These are phyloP conservation scores for Brachypodius melanocephalos DNA, from an alignment of 2,113 vertebrate species.

Conservation along the genomic window DNA sequence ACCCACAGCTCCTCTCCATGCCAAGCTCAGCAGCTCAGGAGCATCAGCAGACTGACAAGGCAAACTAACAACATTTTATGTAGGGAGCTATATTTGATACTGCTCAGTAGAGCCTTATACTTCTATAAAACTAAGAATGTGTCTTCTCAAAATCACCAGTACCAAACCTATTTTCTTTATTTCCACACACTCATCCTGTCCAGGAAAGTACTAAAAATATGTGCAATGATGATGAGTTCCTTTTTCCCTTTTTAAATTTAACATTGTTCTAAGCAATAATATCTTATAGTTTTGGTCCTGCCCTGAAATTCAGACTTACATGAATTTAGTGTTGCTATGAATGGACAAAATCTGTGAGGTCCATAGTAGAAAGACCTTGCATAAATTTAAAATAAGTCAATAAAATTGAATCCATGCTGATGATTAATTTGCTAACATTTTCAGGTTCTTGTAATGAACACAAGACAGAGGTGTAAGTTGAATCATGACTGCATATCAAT, in stretches of 20 bases:
- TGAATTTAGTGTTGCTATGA: not conserved
- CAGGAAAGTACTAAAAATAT: not conserved
- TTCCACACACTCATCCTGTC: not conserved
- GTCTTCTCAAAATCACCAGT: not conserved
- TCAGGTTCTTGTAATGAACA: not conserved
- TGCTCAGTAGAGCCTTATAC: not conserved
- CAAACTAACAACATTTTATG: slow-evolving; percentile 8
- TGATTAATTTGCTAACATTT: not conserved
- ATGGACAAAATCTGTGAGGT: not conserved
- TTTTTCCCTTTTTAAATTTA: not conserved
- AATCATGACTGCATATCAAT: not conserved
- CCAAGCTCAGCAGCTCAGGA: not conserved
- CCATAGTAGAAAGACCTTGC: not conserved
- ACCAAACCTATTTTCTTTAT: not conserved
- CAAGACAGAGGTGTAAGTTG: not conserved
- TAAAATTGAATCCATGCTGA: not conserved
- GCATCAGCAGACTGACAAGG: not conserved
- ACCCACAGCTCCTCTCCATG: not conserved
- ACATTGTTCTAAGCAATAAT: not conserved
- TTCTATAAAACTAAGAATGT: not conserved
- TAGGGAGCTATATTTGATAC: not conserved
- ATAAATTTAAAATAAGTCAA: not conserved
- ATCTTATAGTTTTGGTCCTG: not conserved
- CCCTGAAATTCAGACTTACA: not conserved
- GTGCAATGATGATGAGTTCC: accelerated